Percentiles rank a stretch among this genome's conserved stretches.
These are phyloP conservation scores for Maconellicoccus hirsutus DNA, from an alignment of 1,140 invertebrate genomes.

Conservation along the genomic window DNA sequence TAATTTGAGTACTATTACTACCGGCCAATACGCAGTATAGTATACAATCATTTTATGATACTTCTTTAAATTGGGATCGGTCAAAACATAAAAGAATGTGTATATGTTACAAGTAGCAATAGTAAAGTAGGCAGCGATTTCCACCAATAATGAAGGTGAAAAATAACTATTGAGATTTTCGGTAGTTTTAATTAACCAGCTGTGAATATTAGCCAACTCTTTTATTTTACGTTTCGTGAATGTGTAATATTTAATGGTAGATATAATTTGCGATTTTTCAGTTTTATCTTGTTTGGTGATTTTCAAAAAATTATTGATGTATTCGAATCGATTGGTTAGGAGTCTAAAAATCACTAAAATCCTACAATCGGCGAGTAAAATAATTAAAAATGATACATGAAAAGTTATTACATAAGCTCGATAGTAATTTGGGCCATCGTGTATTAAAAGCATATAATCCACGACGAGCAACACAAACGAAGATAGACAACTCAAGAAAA, in stretches of 20 bases:
- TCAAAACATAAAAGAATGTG: conserved; percentile 5
- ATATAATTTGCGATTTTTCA: neutral
- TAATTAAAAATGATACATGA: neutral
- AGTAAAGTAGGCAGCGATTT: neutral
- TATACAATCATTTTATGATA: neutral
- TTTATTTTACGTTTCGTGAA: neutral
- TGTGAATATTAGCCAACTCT: neutral
- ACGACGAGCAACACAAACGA: neutral
- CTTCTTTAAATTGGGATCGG: neutral
- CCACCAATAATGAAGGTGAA: neutral
- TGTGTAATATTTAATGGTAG: neutral
- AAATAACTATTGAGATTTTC: neutral
- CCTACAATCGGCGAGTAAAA: neutral
- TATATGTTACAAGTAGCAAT: neutral
- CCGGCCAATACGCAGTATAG: neutral
- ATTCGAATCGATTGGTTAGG: neutral
- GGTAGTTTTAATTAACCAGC: neutral
- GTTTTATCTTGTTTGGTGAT: neutral
- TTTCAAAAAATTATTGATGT: neutral
- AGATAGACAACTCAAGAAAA: neutral
- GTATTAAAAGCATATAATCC: neutral
- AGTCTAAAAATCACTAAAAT: neutral
- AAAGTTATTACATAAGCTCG: neutral
- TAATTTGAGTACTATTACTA: neutral
- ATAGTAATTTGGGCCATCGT: neutral